Base-by-base conservation (phyloP, 2,888 invertebrate species). In the Lingula anatina region DNA sequence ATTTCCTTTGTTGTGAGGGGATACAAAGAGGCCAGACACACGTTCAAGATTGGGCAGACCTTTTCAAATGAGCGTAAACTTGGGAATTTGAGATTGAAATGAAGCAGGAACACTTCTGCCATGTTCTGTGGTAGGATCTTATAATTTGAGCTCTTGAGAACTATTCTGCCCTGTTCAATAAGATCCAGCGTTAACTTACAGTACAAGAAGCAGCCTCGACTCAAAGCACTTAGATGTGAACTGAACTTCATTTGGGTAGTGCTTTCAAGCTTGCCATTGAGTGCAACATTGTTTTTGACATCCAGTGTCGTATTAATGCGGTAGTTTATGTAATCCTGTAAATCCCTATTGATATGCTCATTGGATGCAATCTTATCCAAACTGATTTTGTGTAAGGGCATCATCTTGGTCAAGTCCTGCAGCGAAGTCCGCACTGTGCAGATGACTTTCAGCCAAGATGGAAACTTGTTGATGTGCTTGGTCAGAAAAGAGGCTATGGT, bases 101-200 rank as follows among this genome's bases (percentile, higher is more conserved):
- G 89, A 36, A 95, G 80, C 54, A 91, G 80, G 76, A 91, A 95
- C 69, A 95, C 89, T 54, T 77, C 76, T 1, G 69, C 59, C 27
- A 77, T 57, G 53, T 66, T 73, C 44, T 72, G 65, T 9, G 76
- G 77, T 39, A 78, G 63, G 45, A 74, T 71, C 81, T 94, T 94
- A 75, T 92, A 95, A 71, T 90, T 90, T 0, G 90, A 86, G 4
- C 93, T 93, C 78, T 95, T 95, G 36, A 92, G 86, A 18, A 94
- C 92, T 56, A 96, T 83, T 68, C 91, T 89, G 40, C 94, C 94
- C 64, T 86, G 84, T 75, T 94, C 93, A 59, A 96, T 85, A 60
- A 96, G 83, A 79, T 96, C 94, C 59, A 97, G 80, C 36, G 90
- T 88, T 47, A 95, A 81, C 80, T 94, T 93, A 55, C 90, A 85